These are phyloP conservation scores for Siniperca chuatsi DNA, from an alignment of 2,113 vertebrate genomes.

Conservation along the genomic window DNA sequence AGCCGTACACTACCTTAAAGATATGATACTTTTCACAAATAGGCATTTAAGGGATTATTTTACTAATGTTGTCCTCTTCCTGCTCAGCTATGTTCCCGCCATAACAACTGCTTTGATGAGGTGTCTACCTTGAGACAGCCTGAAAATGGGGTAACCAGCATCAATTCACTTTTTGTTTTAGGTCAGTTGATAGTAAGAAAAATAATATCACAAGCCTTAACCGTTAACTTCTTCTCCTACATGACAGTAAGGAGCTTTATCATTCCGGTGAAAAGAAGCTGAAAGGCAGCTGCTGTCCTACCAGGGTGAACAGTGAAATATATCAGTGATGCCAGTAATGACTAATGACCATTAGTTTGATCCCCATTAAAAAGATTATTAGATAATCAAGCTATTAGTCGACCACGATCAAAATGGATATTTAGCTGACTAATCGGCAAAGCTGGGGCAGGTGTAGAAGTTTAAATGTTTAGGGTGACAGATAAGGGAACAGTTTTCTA, in stretches of 20 bases:
- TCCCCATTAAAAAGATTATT: not conserved
- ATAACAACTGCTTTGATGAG: not conserved
- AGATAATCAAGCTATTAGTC: not conserved
- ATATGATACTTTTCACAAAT: too few relatives aligned
- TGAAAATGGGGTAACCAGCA: not conserved
- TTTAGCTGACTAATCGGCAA: not conserved
- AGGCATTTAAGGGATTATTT: not conserved
- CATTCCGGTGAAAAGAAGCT: not conserved
- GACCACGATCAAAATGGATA: not conserved
- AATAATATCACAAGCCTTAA: not conserved
- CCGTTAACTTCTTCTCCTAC: not conserved
- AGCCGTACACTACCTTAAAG: not conserved
- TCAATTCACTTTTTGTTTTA: not conserved
- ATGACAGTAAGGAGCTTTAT: not conserved
- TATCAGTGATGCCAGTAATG: not conserved
- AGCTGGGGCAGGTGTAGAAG: not conserved
- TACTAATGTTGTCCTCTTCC: not conserved
- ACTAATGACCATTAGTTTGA: not conserved
- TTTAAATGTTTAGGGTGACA: not conserved
- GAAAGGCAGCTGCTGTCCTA: not conserved
- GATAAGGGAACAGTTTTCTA: not conserved
- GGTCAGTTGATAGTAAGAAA: not conserved
- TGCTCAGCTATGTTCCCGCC: not conserved
- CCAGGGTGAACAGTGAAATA: not conserved
- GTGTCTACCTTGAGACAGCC: not conserved